Evolutionary conservation across 2,888 invertebrate genomes (phyloP).

Genomic region (Neoitamus cyanurus): DNA sequence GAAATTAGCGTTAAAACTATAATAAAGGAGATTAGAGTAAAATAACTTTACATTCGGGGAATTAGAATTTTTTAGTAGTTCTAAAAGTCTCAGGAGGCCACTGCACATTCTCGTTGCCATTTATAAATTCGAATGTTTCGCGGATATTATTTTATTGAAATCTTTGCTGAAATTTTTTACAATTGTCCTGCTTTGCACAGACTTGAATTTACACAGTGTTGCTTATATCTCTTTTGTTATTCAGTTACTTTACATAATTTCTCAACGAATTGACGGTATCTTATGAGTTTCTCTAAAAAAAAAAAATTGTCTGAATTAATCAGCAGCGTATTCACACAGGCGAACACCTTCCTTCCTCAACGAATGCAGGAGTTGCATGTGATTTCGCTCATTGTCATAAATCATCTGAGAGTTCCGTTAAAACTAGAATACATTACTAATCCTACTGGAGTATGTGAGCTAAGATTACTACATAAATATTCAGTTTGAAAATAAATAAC

Average conservation of each 20-base stretch:
- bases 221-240: neutral
- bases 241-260: conserved; percentile 12
- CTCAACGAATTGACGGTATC: conserved; percentile 13
- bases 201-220: neutral
- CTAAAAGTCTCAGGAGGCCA: conserved; percentile 15
- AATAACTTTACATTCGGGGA: neutral
- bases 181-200: neutral
- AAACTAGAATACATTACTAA: neutral
- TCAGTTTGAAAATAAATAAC: neutral
- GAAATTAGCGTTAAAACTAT: neutral
- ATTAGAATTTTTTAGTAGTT: neutral
- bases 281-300: neutral
- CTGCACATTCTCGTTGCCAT: conserved; percentile 42
- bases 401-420: neutral
- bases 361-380: neutral
- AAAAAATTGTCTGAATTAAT: neutral
- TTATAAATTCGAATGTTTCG: conserved; percentile 43
- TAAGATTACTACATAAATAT: neutral
- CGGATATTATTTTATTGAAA: conserved; percentile 8
- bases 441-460: neutral
- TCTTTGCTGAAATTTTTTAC: conserved; percentile 7
- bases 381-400: neutral
- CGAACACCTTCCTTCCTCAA: neutral
- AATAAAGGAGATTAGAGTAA: neutral
- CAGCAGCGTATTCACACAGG: neutral